These are phyloP conservation scores for Muntiacus muntjak DNA, from an alignment of 2,113 vertebrate species.

Conservation along the genomic window DNA sequence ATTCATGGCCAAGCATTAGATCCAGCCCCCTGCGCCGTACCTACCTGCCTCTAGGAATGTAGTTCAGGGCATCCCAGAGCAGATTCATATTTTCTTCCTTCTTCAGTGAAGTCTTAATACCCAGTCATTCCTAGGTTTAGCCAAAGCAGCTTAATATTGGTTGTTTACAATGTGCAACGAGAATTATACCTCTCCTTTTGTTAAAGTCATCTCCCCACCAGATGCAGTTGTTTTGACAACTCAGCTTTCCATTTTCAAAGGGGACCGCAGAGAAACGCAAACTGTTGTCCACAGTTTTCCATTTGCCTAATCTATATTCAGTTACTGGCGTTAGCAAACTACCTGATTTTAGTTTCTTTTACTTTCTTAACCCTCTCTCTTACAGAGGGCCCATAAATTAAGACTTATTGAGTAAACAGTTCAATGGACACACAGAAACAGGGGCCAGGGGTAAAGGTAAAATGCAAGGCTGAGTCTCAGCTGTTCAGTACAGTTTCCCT, in stretches of 20 bases:
- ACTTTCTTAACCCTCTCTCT: slow-evolving; percentile 8
- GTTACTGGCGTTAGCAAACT: slow-evolving; percentile 13
- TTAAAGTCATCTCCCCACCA: neutral
- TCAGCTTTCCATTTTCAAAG: neutral
- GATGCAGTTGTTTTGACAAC: neutral
- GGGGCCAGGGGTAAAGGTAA: neutral
- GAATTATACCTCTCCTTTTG: neutral
- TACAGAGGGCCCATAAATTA: slow-evolving; percentile 7
- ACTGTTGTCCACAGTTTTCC: neutral
- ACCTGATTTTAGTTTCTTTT: slow-evolving; percentile 19
- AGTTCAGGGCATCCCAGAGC: neutral
- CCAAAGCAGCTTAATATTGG: neutral
- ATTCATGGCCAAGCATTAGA: slow-evolving; percentile 17
- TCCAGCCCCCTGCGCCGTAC: neutral
- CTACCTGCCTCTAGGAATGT: neutral
- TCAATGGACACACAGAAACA: neutral
- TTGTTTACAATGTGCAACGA: neutral
- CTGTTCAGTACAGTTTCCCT: neutral
- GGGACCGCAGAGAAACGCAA: slow-evolving; percentile 9
- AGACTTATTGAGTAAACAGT: neutral
- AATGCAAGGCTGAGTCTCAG: neutral
- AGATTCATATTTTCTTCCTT: neutral
- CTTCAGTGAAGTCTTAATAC: neutral
- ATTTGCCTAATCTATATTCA: neutral
- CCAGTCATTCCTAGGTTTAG: neutral